Percentiles rank a stretch among this genome's conserved stretches.
Evolutionary conservation across 2,113 vertebrate genomes (phyloP).

Genomic region (Anguilla japonica): DNA sequence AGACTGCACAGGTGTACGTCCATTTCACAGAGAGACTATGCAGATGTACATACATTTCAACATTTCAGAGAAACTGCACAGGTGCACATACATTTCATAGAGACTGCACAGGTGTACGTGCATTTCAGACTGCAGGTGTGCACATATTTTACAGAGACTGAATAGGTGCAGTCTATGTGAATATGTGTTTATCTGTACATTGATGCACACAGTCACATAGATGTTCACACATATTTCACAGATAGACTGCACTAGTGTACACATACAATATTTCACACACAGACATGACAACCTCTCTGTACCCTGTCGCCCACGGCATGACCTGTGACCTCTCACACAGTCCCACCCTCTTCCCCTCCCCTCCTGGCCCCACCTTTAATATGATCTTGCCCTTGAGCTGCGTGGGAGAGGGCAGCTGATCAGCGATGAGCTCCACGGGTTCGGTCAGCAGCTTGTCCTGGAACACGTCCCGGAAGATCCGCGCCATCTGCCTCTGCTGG

Average conservation of each 20-base stretch:
- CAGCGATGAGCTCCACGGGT: constrained; percentile 84
- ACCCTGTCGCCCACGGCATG: not conserved
- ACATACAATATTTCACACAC: too few species aligned
- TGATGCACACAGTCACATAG: too few species aligned
- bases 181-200: too few species aligned
- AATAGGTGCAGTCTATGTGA: not conserved
- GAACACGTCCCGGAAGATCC: constrained; percentile 84
- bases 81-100: not conserved
- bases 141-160: not conserved
- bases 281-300: too few species aligned
- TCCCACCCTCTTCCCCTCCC: not conserved
- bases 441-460: constrained; percentile 82
- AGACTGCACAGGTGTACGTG: not conserved
- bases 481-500: constrained; percentile 92
- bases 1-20: not conserved
- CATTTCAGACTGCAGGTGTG: too few species aligned
- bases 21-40: too few species aligned
- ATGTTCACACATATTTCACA: too few species aligned
- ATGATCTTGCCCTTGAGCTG: constrained; percentile 94
- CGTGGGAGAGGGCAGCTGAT: constrained; percentile 90
- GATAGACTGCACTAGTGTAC: too few species aligned
- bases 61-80: not conserved
- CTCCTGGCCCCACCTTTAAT: constrained; percentile 77
- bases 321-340: not conserved
- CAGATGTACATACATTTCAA: too few species aligned